Percentiles rank a stretch among this genome's conserved stretches.
Evolutionary conservation across 2,113 vertebrate genomes (phyloP).

Genomic region (Camelus dromedarius): DNA sequence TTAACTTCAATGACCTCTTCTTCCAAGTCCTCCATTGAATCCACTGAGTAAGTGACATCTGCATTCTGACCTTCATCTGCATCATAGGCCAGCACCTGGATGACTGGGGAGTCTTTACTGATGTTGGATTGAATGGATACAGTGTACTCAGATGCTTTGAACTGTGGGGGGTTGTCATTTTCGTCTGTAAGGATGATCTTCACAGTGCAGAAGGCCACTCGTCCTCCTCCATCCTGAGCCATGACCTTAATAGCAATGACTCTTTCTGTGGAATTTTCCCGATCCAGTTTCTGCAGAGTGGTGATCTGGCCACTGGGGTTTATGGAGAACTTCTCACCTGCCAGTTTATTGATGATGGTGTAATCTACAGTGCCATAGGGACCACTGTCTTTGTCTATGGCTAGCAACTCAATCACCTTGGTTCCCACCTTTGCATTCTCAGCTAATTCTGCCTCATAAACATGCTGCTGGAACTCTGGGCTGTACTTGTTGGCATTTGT

Average conservation of each 20-base stretch:
- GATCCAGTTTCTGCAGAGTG: conserved; percentile 93
- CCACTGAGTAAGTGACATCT: conserved; percentile 96
- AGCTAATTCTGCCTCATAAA: conserved; percentile 96
- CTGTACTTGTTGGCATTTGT: conserved; percentile 94
- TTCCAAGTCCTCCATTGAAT: conserved; percentile 89
- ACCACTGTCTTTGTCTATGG: conserved; percentile 95
- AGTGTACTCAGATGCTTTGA: conserved; percentile 94
- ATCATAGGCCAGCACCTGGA: conserved; percentile 96
- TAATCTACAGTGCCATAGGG: conserved; percentile 96
- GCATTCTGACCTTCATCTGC: conserved; percentile 97
- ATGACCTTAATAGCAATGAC: conserved; percentile 97
- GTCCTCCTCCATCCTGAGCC: conserved; percentile 97
- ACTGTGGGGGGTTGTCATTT: conserved; percentile 96
- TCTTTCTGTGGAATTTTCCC: conserved; percentile 96
- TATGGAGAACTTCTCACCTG: conserved; percentile 95
- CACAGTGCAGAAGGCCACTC: conserved; percentile 96
- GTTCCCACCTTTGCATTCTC: conserved; percentile 97
- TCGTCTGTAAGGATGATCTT: conserved; percentile 98
- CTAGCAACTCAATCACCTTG: conserved; percentile 95
- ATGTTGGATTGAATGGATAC: conserved; percentile 95
- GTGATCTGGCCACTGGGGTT: conserved; percentile 91
- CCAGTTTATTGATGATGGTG: conserved; percentile 97
- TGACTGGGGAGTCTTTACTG: conserved; percentile 94
- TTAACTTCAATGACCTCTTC: conserved; percentile 96
- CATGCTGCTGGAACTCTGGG: conserved; percentile 93